Conservation (phyloP, 2,113 vertebrate genomes). For the Nibea albiflora region DNA sequence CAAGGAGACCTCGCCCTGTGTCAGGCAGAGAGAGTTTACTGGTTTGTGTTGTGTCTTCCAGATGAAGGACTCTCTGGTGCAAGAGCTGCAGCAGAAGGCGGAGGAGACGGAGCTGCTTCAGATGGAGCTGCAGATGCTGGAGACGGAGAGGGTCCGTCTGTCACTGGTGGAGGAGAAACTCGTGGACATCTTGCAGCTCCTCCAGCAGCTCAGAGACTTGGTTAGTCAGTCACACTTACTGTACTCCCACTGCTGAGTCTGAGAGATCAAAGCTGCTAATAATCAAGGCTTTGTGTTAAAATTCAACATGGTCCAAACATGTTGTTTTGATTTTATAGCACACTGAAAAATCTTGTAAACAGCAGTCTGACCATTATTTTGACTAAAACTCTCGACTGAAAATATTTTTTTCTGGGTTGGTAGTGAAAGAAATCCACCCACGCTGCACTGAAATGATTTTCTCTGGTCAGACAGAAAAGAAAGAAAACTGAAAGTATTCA, state of each 20-base stretch:
- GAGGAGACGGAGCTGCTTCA: slow-evolving; percentile 88
- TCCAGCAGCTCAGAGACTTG: slow-evolving; percentile 90
- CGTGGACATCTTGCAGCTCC: slow-evolving; percentile 90
- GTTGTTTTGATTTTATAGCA: slow-evolving; percentile 2
- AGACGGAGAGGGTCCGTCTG: slow-evolving; percentile 91
- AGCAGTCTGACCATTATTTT: not conserved
- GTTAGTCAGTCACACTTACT: slow-evolving; percentile 80
- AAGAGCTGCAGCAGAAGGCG: slow-evolving; percentile 87
- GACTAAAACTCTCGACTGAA: not conserved
- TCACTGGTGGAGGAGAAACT: slow-evolving; percentile 95
- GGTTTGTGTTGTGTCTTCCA: slow-evolving; percentile 61
- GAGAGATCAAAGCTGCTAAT: not conserved
- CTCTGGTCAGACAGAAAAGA: slow-evolving; percentile 18
- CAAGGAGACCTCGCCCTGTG: not conserved
- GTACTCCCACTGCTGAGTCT: not conserved
- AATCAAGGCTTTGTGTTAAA: not conserved
- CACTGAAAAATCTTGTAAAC: slow-evolving; percentile 4
- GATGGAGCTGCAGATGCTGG: slow-evolving; percentile 93
- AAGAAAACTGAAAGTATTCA: slow-evolving; percentile 7
- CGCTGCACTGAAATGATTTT: not conserved
- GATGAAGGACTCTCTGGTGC: slow-evolving; percentile 84
- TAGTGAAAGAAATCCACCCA: slow-evolving; percentile 13
- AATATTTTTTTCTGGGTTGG: slow-evolving; percentile 10
- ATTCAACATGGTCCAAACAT: not conserved
- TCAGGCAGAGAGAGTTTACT: not conserved